Conservation (phyloP, 2,888 invertebrate genomes). For the Parelbella ahira region DNA sequence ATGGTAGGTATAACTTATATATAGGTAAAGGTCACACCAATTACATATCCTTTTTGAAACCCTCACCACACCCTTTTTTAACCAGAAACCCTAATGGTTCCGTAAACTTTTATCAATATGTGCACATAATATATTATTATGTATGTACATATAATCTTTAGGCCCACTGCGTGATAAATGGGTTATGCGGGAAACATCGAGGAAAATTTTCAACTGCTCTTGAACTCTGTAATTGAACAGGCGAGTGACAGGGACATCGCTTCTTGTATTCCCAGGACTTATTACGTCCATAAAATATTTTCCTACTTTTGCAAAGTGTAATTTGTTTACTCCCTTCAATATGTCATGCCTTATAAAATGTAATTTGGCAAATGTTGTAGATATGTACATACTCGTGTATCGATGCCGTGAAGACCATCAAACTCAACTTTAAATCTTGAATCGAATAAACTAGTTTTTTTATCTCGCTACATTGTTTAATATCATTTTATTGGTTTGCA, state of each 20-base stretch:
- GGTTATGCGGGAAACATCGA: constrained; percentile 33
- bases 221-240: constrained; percentile 51
- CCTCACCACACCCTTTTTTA: too few relatives aligned
- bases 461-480: too few relatives aligned
- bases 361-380: constrained; percentile 1
- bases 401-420: too few relatives aligned
- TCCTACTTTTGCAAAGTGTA: constrained; percentile 31
- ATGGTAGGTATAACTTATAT: too few relatives aligned
- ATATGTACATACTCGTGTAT: too few relatives aligned
- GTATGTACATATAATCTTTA: constrained; percentile 6
- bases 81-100: too few relatives aligned
- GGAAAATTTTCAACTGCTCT: constrained; percentile 42
- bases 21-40: too few relatives aligned
- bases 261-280: constrained; percentile 32
- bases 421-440: too few relatives aligned
- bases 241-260: constrained; percentile 43
- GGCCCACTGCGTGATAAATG: constrained; percentile 24
- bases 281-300: constrained; percentile 38
- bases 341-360: constrained; percentile 4
- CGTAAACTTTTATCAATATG: not conserved
- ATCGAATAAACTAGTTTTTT: too few relatives aligned
- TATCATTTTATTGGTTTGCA: too few relatives aligned
- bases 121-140: not conserved
- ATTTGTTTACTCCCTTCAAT: constrained; percentile 34
- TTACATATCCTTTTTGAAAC: too few relatives aligned